Evolutionary conservation across 2,113 vertebrate species (phyloP).

Genomic region (Xenopus tropicalis): DNA sequence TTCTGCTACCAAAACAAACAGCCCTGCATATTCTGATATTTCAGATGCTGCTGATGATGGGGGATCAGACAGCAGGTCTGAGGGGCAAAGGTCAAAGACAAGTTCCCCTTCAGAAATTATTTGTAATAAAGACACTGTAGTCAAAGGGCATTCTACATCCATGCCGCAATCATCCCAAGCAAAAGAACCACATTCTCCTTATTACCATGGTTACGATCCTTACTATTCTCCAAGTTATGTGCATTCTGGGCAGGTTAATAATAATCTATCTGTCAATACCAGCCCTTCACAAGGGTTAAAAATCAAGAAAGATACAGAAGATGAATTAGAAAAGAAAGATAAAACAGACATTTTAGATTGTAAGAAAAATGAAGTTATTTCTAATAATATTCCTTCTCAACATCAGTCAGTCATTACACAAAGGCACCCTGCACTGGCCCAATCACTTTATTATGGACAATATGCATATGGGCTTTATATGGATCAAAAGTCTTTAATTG

Average conservation of each 20-base stretch:
- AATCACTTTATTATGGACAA: slow-evolving; percentile 96
- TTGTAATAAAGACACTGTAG: slow-evolving; percentile 71
- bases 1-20: slow-evolving; percentile 82
- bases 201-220: slow-evolving; percentile 90
- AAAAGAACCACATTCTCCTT: slow-evolving; percentile 88
- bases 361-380: slow-evolving; percentile 75
- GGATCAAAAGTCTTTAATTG: slow-evolving; percentile 93
- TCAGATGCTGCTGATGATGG: slow-evolving; percentile 94
- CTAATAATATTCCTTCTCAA: slow-evolving; percentile 77
- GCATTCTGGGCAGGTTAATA: slow-evolving; percentile 78
- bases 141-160: slow-evolving; percentile 74
- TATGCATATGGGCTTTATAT: slow-evolving; percentile 93
- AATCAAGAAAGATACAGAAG: slow-evolving; percentile 81
- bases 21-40: slow-evolving; percentile 95
- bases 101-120: slow-evolving; percentile 77
- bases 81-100: slow-evolving; percentile 83
- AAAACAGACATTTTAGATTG: slow-evolving; percentile 70
- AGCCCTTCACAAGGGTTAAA: slow-evolving; percentile 71
- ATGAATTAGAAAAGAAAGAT: slow-evolving; percentile 79
- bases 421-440: slow-evolving; percentile 90
- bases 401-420: slow-evolving; percentile 94
- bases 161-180: slow-evolving; percentile 63
- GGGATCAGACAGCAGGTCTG: slow-evolving; percentile 84
- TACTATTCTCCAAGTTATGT: slow-evolving; percentile 91
- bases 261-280: slow-evolving; percentile 69